Evolutionary conservation across 1,140 invertebrate genomes (phyloP), one percentile per base, ranked within the genome.

Genomic region (Cherax quadricarinatus): DNA sequence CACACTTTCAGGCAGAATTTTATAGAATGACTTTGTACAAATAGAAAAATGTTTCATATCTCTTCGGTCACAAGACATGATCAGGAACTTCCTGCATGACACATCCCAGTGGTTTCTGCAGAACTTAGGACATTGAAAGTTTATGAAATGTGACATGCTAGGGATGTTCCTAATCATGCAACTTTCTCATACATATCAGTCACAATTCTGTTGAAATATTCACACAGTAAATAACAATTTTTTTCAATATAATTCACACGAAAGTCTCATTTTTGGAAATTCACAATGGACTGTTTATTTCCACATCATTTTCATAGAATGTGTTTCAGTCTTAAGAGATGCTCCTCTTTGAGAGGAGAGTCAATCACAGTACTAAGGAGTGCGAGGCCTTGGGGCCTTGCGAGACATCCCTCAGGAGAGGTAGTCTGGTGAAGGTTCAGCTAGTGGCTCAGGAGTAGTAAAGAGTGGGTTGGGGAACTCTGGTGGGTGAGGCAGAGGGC

Each of bases 391-490:
- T 48, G 62, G 75, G 82, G 49, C 57, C 49, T 79, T 57, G 41
- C 49, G 79, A 10, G 24, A 78, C 41, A 53, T 81, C 14, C 85
- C 79, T 93, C 89, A 95, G 86, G 94, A 95, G 73, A 95, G 93
- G 96, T 98, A 98, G 96, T 97, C 97, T 88, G 97, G 97, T 93
- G 97, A 97, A 75, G 97, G 97, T 95, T 97, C 97, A 57, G 97
- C 96, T 93, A 97, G 96, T 21, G 97, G 97, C 94, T 97, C 97
- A 94, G 96, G 97, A 94, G 98, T 98, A 94, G 98, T 98, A 95
- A 98, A 98, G 93, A 99, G 96, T 85, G 98, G 98, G 95, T 99
- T 99, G 85, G 98, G 98, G 95, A 99, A 98, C 95, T 99, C 98
- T 93, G 98, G 97, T 85, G 98, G 98, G 96, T 99, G 98, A 93